Conservation (phyloP, 2,113 vertebrate genomes). For the Heterotilapia buettikoferi region DNA sequence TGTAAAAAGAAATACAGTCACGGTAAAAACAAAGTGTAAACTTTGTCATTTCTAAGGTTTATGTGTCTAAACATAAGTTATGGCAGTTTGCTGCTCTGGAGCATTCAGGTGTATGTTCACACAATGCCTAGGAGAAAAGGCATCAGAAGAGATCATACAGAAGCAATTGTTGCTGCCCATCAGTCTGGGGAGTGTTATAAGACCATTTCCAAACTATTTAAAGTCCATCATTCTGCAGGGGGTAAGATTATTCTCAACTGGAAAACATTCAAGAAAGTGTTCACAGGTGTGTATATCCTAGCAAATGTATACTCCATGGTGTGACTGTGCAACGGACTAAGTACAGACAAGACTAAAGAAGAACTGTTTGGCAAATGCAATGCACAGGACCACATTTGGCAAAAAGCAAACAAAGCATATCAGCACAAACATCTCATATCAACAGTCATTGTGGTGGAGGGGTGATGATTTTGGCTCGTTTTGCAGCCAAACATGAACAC, state of each 20-base stretch:
- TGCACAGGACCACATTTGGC: background rate
- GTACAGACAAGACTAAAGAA: background rate
- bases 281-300: background rate
- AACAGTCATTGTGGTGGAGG: background rate
- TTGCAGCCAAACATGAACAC: background rate
- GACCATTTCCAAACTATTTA: background rate
- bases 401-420: background rate
- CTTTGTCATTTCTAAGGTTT: background rate
- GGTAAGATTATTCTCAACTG: background rate
- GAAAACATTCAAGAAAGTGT: background rate
- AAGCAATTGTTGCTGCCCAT: background rate
- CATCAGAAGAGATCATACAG: background rate
- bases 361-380: background rate
- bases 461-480: background rate
- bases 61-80: background rate
- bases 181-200: background rate
- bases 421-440: background rate
- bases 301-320: background rate
- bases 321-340: background rate
- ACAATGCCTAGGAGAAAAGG: background rate
- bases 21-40: background rate
- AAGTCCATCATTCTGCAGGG: background rate
- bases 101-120: background rate
- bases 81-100: background rate
- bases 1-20: background rate